Conservation (phyloP, 2,888 invertebrate species). For the Athalia rosae region DNA sequence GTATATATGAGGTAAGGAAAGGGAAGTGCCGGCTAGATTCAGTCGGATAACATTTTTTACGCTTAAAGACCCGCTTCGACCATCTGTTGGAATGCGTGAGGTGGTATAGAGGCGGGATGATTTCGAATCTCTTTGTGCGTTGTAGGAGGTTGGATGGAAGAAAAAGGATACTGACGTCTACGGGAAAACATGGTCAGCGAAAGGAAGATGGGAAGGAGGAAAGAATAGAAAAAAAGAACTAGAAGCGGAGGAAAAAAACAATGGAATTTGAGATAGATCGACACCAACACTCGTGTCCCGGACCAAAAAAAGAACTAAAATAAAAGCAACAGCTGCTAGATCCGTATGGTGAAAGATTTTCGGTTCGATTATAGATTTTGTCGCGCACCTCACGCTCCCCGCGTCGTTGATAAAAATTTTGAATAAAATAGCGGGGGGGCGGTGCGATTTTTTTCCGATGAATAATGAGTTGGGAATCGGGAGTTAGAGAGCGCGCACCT, state of each 20-base stretch:
- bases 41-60: slow-evolving; percentile 35
- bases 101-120: slow-evolving; percentile 17
- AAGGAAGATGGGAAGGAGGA: neutral
- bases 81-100: slow-evolving; percentile 37
- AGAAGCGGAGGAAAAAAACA: neutral
- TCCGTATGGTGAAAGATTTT: too few species aligned
- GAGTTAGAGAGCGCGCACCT: neutral
- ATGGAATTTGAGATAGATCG: neutral
- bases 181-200: neutral
- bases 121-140: slow-evolving; percentile 30
- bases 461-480: neutral
- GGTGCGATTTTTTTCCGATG: too few species aligned
- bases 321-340: too few species aligned
- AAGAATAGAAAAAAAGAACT: neutral
- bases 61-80: slow-evolving; percentile 32
- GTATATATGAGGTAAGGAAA: neutral
- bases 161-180: slow-evolving; percentile 2
- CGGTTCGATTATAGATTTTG: too few species aligned
- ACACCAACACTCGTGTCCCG: too few species aligned
- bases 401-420: too few species aligned
- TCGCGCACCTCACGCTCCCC: too few species aligned
- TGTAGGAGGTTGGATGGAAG: neutral
- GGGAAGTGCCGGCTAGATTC: slow-evolving; percentile 31
- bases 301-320: too few species aligned
- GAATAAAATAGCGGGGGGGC: too few species aligned